Percentiles rank a stretch among this genome's conserved stretches.
phyloP scores from a whole-genome alignment of 2,797 vertebrate genomes.

The Myoxocephalus aenaeus region DNA sequence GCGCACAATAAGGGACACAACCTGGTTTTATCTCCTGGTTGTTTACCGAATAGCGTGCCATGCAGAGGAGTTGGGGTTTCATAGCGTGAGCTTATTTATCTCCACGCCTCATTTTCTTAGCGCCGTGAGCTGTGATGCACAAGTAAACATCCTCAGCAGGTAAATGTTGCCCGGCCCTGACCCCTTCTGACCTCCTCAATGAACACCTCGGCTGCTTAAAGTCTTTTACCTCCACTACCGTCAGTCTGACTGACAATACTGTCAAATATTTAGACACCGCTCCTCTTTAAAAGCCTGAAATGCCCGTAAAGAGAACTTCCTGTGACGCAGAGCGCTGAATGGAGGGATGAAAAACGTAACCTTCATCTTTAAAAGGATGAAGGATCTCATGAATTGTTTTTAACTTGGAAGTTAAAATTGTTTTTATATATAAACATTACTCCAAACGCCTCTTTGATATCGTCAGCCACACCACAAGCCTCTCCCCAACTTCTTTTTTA shows the following conservation, averaged over 20 bases:
- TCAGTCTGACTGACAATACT: too few relatives aligned
- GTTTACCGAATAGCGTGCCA: not conserved
- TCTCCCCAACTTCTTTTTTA: not conserved
- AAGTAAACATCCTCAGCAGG: not conserved
- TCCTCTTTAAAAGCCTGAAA: not conserved
- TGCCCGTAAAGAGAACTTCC: not conserved
- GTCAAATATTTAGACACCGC: not conserved
- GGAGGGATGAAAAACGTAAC: not conserved
- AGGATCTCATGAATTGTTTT: not conserved
- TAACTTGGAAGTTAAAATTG: not conserved
- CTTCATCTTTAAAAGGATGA: not conserved
- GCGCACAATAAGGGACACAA: not conserved
- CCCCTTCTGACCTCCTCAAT: not conserved
- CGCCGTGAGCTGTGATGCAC: not conserved
- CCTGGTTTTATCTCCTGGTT: not conserved
- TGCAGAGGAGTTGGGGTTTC: too few relatives aligned
- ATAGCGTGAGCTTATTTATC: not conserved
- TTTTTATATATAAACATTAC: too few relatives aligned
- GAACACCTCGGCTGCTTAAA: not conserved
- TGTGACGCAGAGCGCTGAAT: not conserved
- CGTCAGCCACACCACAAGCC: not conserved
- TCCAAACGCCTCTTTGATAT: not conserved
- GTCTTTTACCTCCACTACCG: not conserved
- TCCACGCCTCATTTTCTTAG: not conserved
- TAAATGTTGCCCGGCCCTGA: not conserved